Conservation (phyloP, 1,140 invertebrate species). For the Drosophila azteca region DNA sequence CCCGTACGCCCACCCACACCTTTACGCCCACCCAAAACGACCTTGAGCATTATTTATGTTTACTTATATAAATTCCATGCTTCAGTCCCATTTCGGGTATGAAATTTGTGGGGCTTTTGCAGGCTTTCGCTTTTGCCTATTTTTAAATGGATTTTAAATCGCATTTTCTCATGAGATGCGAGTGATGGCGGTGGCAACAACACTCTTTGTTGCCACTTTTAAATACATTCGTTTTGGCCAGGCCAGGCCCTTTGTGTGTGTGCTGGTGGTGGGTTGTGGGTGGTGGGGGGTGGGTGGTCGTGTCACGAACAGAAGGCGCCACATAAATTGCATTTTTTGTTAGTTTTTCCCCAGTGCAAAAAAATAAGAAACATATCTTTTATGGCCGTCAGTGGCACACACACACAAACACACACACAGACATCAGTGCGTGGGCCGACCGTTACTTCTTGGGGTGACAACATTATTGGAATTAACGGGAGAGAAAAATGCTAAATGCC, state of each 20-base stretch:
- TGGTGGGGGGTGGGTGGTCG: background rate
- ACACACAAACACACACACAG: background rate
- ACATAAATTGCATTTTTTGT: constrained; percentile 71
- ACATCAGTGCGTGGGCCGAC: no score
- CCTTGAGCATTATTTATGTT: constrained; percentile 37
- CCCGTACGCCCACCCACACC: constrained; percentile 16
- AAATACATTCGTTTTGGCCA: constrained; percentile 1
- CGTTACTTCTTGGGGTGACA: background rate
- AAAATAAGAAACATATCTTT: constrained; percentile 21
- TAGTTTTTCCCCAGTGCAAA: constrained; percentile 44
- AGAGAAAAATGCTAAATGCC: constrained; percentile 4
- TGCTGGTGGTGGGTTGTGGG: no score
- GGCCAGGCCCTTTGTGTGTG: no score
- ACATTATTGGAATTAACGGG: constrained; percentile 41
- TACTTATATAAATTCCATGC: constrained; percentile 23
- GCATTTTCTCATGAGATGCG: constrained; percentile 18
- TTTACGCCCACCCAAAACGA: constrained; percentile 8
- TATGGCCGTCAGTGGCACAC: constrained; percentile 9
- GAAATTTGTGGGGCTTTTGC: background rate
- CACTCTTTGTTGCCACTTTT: constrained; percentile 22
- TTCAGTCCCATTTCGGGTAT: constrained; percentile 8
- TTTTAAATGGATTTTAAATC: constrained; percentile 48
- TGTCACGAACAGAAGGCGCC: constrained; percentile 29
- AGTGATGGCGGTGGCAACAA: constrained; percentile 1
- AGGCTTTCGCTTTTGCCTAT: constrained; percentile 30